These are phyloP conservation scores for Cheilosia pagana DNA, from an alignment of 2,888 invertebrate species.

Conservation along the genomic window DNA sequence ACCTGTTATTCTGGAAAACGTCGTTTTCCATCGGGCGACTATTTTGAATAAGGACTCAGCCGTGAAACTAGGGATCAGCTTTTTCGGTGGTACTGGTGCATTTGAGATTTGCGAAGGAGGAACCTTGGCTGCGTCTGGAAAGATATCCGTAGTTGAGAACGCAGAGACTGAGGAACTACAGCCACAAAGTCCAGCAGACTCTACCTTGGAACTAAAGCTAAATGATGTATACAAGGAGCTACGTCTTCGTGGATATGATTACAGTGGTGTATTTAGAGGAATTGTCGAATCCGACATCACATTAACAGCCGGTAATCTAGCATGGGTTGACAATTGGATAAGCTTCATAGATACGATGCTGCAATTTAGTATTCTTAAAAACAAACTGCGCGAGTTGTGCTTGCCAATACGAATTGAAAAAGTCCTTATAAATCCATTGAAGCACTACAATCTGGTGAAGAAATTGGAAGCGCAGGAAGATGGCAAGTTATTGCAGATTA, in stretches of 20 bases:
- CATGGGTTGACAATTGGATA: slow-evolving; percentile 97
- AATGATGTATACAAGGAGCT: slow-evolving; percentile 94
- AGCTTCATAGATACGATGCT: slow-evolving; percentile 98
- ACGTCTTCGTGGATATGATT: slow-evolving; percentile 93
- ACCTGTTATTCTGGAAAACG: slow-evolving; percentile 94
- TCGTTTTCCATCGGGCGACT: slow-evolving; percentile 96
- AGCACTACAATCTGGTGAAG: slow-evolving; percentile 85
- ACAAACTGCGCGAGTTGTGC: slow-evolving; percentile 91
- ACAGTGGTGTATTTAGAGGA: slow-evolving; percentile 92
- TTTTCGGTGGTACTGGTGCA: slow-evolving; percentile 92
- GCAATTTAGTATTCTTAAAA: slow-evolving; percentile 94
- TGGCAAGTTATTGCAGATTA: slow-evolving; percentile 85
- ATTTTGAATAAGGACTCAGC: slow-evolving; percentile 93
- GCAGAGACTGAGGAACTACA: slow-evolving; percentile 87
- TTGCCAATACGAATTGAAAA: slow-evolving; percentile 94
- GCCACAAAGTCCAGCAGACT: slow-evolving; percentile 84
- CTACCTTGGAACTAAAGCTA: slow-evolving; percentile 85
- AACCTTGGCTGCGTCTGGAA: slow-evolving; percentile 91
- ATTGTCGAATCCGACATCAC: slow-evolving; percentile 89
- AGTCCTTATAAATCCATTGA: slow-evolving; percentile 90
- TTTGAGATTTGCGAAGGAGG: slow-evolving; percentile 96
- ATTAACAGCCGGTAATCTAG: slow-evolving; percentile 88
- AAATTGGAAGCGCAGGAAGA: slow-evolving; percentile 77
- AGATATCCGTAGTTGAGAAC: slow-evolving; percentile 87
- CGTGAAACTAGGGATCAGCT: slow-evolving; percentile 92